These are phyloP conservation scores for Baryphthengus martii DNA, from an alignment of 2,113 vertebrate genomes.

Conservation along the genomic window DNA sequence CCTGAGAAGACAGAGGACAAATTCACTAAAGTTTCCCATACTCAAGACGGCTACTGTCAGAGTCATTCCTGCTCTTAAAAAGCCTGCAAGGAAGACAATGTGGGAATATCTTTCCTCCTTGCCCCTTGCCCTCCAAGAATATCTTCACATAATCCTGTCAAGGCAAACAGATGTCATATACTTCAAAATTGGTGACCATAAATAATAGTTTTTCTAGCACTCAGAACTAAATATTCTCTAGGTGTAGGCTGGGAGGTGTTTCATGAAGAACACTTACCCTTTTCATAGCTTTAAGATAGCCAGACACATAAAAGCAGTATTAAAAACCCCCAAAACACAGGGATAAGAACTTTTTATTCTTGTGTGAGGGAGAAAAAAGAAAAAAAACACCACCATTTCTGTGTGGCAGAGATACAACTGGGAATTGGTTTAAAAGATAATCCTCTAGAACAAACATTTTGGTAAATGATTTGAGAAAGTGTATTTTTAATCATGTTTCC, in stretches of 20 bases:
- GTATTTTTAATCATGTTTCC: background rate
- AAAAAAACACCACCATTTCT: background rate
- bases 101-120: background rate
- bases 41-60: background rate
- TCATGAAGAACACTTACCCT: background rate
- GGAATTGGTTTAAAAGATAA: background rate
- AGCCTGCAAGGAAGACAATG: background rate
- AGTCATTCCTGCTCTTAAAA: background rate
- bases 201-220: background rate
- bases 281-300: background rate
- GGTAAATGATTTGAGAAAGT: background rate
- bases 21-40: background rate
- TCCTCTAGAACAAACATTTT: background rate
- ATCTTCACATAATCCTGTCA: background rate
- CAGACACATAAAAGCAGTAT: background rate
- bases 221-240: background rate
- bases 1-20: background rate
- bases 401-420: background rate
- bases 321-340: background rate
- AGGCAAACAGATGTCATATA: background rate
- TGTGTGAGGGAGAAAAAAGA: background rate
- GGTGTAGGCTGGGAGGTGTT: background rate
- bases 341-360: background rate
- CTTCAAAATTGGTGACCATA: background rate
- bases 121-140: background rate